These are phyloP conservation scores for Morone saxatilis DNA, from an alignment of 2,113 vertebrate species.

Conservation along the genomic window DNA sequence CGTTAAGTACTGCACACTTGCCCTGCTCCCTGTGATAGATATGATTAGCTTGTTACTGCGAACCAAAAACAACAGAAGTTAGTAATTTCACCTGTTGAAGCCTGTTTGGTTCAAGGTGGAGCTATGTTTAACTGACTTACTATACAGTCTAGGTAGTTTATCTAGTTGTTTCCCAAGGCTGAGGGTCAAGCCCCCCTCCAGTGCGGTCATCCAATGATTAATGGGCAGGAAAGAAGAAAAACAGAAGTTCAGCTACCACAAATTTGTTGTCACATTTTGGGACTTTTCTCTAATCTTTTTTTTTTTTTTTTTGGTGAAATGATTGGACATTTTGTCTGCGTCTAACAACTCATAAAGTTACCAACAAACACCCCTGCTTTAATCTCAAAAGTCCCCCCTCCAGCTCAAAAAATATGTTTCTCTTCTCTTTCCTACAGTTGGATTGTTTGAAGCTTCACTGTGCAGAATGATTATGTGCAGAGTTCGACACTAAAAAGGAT, in stretches of 20 bases:
- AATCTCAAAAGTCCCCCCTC: too few species aligned
- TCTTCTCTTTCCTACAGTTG: too few species aligned
- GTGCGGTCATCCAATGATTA: slow-evolving; percentile 28
- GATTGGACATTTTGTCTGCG: not conserved
- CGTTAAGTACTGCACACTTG: not conserved
- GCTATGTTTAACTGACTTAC: not conserved
- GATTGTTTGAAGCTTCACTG: too few species aligned
- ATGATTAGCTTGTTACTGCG: not conserved
- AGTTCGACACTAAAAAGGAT: too few species aligned
- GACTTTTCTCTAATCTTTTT: not conserved
- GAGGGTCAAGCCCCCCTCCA: not conserved
- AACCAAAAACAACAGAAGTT: too few species aligned
- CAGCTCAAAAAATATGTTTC: too few species aligned
- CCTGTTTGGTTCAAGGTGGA: not conserved
- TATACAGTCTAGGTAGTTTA: not conserved
- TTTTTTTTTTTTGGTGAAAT: not conserved
- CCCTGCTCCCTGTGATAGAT: not conserved
- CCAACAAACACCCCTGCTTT: not conserved
- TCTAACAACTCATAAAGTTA: not conserved
- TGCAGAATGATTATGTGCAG: too few species aligned
- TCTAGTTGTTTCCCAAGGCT: not conserved
- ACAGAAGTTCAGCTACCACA: not conserved
- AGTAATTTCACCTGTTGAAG: too few species aligned
- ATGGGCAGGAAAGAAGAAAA: not conserved
- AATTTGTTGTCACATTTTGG: not conserved